Conservation (phyloP, 2,797 vertebrate species). For the Rhyacichthys aspro region DNA sequence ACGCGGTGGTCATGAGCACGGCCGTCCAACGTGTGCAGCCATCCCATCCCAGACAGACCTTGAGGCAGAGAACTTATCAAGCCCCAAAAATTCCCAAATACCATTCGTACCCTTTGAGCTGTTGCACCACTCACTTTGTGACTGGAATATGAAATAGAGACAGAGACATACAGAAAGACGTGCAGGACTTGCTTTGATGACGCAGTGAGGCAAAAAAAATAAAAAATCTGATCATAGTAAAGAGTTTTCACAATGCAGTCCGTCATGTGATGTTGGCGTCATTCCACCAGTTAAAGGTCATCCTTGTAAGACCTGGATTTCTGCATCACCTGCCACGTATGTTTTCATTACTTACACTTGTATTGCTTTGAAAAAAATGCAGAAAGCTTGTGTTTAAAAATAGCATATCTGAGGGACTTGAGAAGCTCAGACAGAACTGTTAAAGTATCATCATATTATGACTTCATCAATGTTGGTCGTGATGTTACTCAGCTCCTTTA, state of each 20-base stretch:
- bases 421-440: background rate
- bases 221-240: constrained; percentile 56
- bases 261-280: constrained; percentile 24
- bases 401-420: constrained; percentile 1
- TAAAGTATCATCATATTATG: constrained; percentile 7
- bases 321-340: constrained; percentile 39
- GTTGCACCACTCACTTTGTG: constrained; percentile 65
- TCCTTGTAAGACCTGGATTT: constrained; percentile 44
- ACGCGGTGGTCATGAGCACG: constrained; percentile 28
- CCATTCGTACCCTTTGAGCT: constrained; percentile 62
- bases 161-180: constrained; percentile 49
- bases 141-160: constrained; percentile 73
- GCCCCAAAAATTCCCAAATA: constrained; percentile 52
- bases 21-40: constrained; percentile 31
- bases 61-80: constrained; percentile 62
- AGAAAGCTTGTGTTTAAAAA: constrained; percentile 17
- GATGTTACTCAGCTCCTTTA: constrained; percentile 1
- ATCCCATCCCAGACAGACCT: constrained; percentile 64
- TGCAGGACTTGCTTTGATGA: constrained; percentile 66
- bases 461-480: background rate
- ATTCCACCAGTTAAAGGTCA: constrained; percentile 66
- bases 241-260: constrained; percentile 42
- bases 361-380: constrained; percentile 19
- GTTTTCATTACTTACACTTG: constrained; percentile 37
- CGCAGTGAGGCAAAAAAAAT: constrained; percentile 42